These are phyloP conservation scores for Porphyrio hochstetteri DNA, from an alignment of 2,113 vertebrate species.

Conservation along the genomic window DNA sequence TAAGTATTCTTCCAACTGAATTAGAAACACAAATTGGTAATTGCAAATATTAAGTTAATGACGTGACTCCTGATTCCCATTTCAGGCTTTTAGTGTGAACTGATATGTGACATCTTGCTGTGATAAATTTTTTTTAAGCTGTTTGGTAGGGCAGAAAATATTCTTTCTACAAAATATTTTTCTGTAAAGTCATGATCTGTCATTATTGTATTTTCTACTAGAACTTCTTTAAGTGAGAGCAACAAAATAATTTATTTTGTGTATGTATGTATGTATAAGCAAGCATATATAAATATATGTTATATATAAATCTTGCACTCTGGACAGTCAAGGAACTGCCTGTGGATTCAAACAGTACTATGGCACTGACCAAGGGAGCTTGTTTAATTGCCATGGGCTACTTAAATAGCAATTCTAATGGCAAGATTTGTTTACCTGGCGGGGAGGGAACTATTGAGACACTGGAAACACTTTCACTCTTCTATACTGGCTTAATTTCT, in stretches of 20 bases:
- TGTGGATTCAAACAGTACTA: not conserved
- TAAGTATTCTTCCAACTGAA: not conserved
- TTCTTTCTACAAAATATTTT: not conserved
- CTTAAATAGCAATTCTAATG: not conserved
- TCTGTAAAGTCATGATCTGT: not conserved
- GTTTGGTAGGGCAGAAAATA: not conserved
- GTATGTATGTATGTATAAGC: not conserved
- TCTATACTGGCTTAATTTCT: not conserved
- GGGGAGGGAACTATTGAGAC: not conserved
- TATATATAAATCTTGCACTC: not conserved
- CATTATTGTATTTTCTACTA: not conserved
- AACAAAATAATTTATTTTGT: not conserved
- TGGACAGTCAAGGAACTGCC: not conserved
- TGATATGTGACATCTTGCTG: not conserved
- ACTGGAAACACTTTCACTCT: not conserved
- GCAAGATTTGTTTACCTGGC: not conserved
- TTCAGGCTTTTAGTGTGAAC: not conserved
- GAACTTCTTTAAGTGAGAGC: not conserved
- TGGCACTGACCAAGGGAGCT: not conserved
- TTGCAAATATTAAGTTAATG: not conserved
- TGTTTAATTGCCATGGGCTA: not conserved
- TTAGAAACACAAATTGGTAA: not conserved
- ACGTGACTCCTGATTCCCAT: not conserved
- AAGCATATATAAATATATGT: not conserved
- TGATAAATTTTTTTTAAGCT: not conserved